Percentiles rank a stretch among this genome's conserved stretches.
Evolutionary conservation across 2,888 invertebrate species (phyloP).

Genomic region (Glaucopsyche alexis): DNA sequence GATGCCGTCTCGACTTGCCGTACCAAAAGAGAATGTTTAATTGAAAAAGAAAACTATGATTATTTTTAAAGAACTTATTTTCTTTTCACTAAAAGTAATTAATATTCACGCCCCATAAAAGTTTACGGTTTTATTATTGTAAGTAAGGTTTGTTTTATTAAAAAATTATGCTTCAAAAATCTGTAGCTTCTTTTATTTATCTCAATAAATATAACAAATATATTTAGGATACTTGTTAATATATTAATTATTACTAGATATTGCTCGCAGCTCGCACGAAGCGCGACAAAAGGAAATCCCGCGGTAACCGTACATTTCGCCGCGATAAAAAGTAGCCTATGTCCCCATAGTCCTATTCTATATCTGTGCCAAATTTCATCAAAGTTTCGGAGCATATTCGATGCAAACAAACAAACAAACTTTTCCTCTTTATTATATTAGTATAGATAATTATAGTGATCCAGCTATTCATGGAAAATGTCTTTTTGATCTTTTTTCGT

Average conservation of each 20-base stretch:
- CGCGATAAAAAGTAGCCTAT: too few relatives aligned
- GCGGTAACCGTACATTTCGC: too few relatives aligned
- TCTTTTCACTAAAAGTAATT: background rate
- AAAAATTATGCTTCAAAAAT: background rate
- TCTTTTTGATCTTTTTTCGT: too few relatives aligned
- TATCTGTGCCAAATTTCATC: too few relatives aligned
- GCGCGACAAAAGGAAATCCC: too few relatives aligned
- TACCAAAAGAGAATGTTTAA: conserved; percentile 5
- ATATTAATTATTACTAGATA: background rate
- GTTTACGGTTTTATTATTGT: background rate
- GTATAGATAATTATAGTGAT: too few relatives aligned
- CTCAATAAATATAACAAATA: background rate
- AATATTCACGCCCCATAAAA: background rate
- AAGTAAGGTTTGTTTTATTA: background rate
- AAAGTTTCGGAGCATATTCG: too few relatives aligned
- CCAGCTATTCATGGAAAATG: too few relatives aligned
- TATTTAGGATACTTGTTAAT: background rate
- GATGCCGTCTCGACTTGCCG: background rate
- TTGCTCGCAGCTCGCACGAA: too few relatives aligned
- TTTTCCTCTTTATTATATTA: too few relatives aligned
- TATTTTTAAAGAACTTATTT: background rate
- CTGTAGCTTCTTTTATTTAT: background rate
- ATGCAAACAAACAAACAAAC: too few relatives aligned
- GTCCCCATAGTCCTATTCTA: too few relatives aligned
- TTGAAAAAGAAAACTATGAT: background rate